These are phyloP conservation scores for Nemurella pictetii DNA, from an alignment of 2,888 invertebrate species.

Conservation along the genomic window DNA sequence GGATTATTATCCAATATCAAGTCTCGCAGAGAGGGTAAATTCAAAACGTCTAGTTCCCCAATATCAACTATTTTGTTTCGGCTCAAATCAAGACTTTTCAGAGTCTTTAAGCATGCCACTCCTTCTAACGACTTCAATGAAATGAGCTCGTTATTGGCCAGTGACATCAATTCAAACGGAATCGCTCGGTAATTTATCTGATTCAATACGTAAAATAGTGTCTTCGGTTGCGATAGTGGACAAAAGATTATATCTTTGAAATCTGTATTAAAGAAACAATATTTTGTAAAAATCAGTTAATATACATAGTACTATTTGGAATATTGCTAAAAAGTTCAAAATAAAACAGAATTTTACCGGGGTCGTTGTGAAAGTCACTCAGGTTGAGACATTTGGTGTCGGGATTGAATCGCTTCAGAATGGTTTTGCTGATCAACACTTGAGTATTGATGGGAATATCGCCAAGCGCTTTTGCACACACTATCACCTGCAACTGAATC, in stretches of 20 bases:
- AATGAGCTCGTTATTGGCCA: conserved; percentile 28
- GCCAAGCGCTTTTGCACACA: conserved; percentile 12
- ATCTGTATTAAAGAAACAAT: not conserved
- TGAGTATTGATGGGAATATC: conserved; percentile 27
- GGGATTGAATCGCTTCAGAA: conserved; percentile 29
- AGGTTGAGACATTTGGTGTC: conserved; percentile 11
- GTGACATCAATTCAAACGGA: not conserved
- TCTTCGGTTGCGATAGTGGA: conserved; percentile 32
- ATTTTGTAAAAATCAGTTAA: not conserved
- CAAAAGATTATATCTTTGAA: conserved; percentile 23
- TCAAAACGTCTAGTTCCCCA: conserved; percentile 49
- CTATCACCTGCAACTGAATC: conserved; percentile 19
- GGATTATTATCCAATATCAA: conserved; percentile 71
- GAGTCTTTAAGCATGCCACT: conserved; percentile 40
- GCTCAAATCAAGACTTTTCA: conserved; percentile 49
- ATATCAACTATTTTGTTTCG: conserved; percentile 47
- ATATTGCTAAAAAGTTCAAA: not conserved
- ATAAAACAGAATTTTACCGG: conserved; percentile 28
- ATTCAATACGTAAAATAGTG: conserved; percentile 24
- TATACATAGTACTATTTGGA: not conserved
- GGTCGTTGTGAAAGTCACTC: conserved; percentile 26
- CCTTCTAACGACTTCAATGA: conserved; percentile 14
- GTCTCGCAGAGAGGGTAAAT: conserved; percentile 54
- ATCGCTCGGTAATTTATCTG: not conserved
- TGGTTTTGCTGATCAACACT: not conserved